phyloP scores from a whole-genome alignment of 2,797 vertebrate genomes.

The Galago senegalensis region DNA sequence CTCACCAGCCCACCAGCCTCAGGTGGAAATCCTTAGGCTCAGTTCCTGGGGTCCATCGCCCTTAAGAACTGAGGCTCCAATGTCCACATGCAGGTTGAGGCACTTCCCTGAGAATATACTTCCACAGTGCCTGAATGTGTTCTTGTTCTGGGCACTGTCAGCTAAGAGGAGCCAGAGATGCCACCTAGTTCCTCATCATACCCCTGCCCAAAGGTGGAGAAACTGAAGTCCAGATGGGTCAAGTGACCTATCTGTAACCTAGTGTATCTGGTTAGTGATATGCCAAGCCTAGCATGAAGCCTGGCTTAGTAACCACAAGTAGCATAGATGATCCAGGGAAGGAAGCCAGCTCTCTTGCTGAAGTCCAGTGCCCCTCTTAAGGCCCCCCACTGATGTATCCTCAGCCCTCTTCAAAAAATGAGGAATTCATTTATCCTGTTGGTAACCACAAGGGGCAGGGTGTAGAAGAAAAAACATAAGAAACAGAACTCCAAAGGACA shows the following conservation, averaged over 20 bases:
- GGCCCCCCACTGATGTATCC: no score
- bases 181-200: neutral
- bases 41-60: neutral
- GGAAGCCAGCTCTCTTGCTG: neutral
- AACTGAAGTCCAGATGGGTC: neutral
- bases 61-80: neutral
- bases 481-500: conserved; percentile 16
- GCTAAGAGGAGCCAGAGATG: neutral
- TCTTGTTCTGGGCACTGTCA: neutral
- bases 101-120: neutral
- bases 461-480: neutral
- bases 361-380: neutral
- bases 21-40: neutral
- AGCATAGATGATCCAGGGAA: neutral
- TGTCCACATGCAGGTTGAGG: neutral
- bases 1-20: neutral
- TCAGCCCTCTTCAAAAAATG: neutral
- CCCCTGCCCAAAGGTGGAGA: neutral
- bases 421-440: neutral
- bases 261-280: neutral
- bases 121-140: no score
- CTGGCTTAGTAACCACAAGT: neutral
- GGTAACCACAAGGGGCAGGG: neutral
- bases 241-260: neutral
- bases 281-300: neutral